Percentiles rank a stretch among this genome's conserved stretches.
Conservation (phyloP, 2,888 invertebrate genomes). For the Hesperia comma region DNA sequence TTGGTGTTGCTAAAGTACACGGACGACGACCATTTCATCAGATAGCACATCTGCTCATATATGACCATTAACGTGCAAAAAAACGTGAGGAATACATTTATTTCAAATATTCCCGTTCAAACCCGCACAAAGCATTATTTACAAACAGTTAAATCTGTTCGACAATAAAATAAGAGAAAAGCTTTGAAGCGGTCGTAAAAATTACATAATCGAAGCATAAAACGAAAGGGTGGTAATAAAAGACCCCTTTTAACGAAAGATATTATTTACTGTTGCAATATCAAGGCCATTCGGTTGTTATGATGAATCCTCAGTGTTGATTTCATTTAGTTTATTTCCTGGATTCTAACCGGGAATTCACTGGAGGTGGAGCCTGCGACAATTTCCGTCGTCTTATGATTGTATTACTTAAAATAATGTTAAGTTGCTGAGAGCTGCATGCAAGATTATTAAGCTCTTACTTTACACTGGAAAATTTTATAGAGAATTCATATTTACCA, state of each 20-base stretch:
- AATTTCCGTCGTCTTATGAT: slow-evolving; percentile 20
- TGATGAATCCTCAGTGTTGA: slow-evolving; percentile 62
- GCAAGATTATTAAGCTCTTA: not conserved
- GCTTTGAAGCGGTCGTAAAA: slow-evolving; percentile 67
- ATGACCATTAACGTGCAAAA: too few species aligned
- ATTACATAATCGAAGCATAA: slow-evolving; percentile 76
- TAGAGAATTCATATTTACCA: not conserved
- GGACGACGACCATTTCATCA: too few species aligned
- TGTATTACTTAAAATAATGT: slow-evolving; percentile 5
- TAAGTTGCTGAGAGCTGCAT: not conserved
- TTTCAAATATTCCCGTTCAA: not conserved
- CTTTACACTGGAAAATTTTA: not conserved
- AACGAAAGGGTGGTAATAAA: slow-evolving; percentile 79
- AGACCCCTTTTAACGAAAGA: slow-evolving; percentile 70
- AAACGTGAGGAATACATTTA: too few species aligned
- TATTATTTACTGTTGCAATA: slow-evolving; percentile 78
- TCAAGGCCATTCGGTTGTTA: slow-evolving; percentile 58
- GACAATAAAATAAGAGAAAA: slow-evolving; percentile 28
- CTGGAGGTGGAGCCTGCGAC: not conserved
- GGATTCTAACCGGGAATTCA: slow-evolving; percentile 6
- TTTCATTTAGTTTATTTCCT: slow-evolving; percentile 52
- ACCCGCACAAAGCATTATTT: slow-evolving; percentile 47
- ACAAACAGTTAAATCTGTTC: slow-evolving; percentile 34
- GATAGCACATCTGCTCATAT: too few species aligned
- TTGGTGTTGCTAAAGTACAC: too few species aligned